Conservation (phyloP, 2,888 invertebrate species). For the Volucella bombylans region DNA sequence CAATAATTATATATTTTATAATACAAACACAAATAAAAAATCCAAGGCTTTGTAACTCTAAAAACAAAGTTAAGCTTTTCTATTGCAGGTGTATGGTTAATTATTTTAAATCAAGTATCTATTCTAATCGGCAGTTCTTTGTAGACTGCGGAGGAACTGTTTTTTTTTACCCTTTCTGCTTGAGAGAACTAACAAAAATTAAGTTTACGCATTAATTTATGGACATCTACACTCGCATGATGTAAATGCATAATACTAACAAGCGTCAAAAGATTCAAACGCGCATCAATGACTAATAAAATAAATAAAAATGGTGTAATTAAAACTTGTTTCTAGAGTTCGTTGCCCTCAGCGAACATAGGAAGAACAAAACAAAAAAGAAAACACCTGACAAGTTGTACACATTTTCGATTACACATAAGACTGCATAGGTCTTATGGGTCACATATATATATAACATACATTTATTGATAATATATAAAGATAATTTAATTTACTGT, state of each 20-base stretch:
- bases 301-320: constrained; percentile 20
- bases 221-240: constrained; percentile 3
- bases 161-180: too few relatives aligned
- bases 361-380: constrained; percentile 10
- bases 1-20: constrained; percentile 5
- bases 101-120: too few relatives aligned
- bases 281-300: constrained; percentile 28
- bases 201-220: background rate
- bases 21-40: constrained; percentile 5
- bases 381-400: constrained; percentile 40
- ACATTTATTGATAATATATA: constrained; percentile 47
- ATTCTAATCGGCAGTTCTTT: too few relatives aligned
- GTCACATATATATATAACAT: constrained; percentile 4
- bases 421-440: too few relatives aligned
- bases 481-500: constrained; percentile 32
- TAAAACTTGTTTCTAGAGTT: constrained; percentile 42
- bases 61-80: constrained; percentile 14
- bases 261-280: constrained; percentile 8
- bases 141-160: too few relatives aligned
- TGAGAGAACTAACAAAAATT: background rate
- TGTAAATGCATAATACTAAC: constrained; percentile 6
- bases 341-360: constrained; percentile 29
- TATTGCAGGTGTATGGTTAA: background rate
- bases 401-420: constrained; percentile 22
- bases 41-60: constrained; percentile 11